A percentile compares a stretch with the other conserved stretches of the same genome.
Evolutionary conservation across 2,797 vertebrate species (phyloP).

Genomic region (Premnoplex brunnescens): DNA sequence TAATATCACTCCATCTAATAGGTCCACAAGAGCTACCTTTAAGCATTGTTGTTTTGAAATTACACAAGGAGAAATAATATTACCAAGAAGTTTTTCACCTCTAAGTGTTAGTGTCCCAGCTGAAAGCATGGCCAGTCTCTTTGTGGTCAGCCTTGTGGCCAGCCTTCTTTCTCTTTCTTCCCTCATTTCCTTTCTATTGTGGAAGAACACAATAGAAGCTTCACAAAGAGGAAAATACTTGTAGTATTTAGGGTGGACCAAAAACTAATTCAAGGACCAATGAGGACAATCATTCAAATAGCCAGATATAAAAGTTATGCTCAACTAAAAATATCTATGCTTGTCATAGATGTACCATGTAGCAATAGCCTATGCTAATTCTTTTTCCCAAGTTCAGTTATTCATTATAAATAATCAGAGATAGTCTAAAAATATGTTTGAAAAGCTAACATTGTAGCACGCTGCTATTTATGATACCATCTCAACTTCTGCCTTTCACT

Average conservation of each 20-base stretch:
- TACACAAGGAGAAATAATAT: neutral
- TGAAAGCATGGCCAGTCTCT: neutral
- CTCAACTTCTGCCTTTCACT: neutral
- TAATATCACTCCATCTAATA: neutral
- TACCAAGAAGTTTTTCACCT: neutral
- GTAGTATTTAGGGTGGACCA: conserved; percentile 33
- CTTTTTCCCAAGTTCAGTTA: neutral
- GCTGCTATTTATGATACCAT: neutral
- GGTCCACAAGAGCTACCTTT: neutral
- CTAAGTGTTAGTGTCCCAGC: neutral
- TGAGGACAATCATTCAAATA: neutral
- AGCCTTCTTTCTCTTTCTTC: conserved; percentile 32
- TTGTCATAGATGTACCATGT: neutral
- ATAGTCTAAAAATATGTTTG: neutral
- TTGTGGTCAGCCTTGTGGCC: neutral
- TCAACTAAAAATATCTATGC: neutral
- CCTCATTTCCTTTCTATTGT: conserved; percentile 54
- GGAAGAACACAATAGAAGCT: conserved; percentile 37
- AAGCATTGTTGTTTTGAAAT: neutral
- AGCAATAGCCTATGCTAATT: neutral
- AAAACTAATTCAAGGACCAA: conserved; percentile 16
- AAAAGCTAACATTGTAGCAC: neutral
- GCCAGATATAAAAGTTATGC: neutral
- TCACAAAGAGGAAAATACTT: conserved; percentile 31
- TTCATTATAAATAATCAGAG: neutral